Base-by-base conservation (phyloP, 2,797 vertebrate genomes). In the Otus scops region DNA sequence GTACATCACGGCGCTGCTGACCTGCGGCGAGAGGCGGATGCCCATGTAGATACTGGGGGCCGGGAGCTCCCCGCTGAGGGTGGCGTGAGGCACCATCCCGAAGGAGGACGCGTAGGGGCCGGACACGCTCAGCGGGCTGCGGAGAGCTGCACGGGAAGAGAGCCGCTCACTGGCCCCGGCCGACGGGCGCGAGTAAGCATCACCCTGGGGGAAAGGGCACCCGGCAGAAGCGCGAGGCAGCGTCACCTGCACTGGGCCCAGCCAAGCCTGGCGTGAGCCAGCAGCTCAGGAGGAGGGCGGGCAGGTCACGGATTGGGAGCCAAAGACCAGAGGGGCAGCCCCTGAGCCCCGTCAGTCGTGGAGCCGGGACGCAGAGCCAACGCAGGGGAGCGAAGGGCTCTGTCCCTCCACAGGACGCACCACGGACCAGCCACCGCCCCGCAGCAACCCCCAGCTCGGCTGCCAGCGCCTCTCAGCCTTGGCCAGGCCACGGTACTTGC, bases 21-120 rank as follows among this genome's bases (percentile, higher is more conserved):
- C 98, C 95, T 99, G 99, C 3, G 99, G 98, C 3, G 98, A 98
- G 73, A 99, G 98, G 88, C 98, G 99, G 56, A 99, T 98, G 84
- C 99, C 98, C 32, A 98, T 96, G 5, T 99, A 99, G n/a, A 98
- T 97, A 78, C 98, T 95, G 2, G 99, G 98, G 94, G 98, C 97
- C 6, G 98, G 97, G 63, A 99, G 98, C 95, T 99, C 99, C 54
- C 99, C 98, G 0, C 98, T 99, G 94, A 99, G 98, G 56, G 98
- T 91, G 30, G 98, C 90, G n/a, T 99, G 99, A 93, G 99, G 98
- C 96, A 99, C 97, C 96, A 99, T 96, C 65, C 98, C 98, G 61
- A 99, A 98, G 91, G 99, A 98, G 54, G 99, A 96, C 1, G 98
- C 94, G 97, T 98, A 99, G 69, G 99, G 98, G 96, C 98, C 97